Percentiles rank a stretch among this genome's conserved stretches.
These are phyloP conservation scores for Agriopis aurantiaria DNA, from an alignment of 2,888 invertebrate genomes.

Conservation along the genomic window DNA sequence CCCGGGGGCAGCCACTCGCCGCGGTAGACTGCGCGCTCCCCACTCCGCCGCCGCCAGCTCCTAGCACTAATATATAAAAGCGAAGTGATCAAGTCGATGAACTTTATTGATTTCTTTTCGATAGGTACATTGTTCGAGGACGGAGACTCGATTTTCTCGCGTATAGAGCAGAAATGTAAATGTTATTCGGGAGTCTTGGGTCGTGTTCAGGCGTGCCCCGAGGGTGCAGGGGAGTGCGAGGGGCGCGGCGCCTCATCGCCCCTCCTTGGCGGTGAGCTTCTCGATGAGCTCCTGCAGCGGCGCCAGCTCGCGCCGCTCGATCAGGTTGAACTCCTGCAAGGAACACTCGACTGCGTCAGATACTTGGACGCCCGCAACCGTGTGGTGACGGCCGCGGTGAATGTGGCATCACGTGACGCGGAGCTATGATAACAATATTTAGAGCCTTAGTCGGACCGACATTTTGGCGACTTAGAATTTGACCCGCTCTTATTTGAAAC, in stretches of 20 bases:
- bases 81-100: conserved; percentile 33
- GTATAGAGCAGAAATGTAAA: no score
- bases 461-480: no score
- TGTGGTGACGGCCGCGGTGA: no score
- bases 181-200: no score
- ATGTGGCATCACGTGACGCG: no score
- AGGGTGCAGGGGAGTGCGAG: conserved; percentile 12
- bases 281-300: conserved; percentile 99
- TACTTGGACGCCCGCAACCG: background rate
- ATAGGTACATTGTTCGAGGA: background rate
- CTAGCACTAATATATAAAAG: background rate
- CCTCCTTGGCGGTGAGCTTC: conserved; percentile 96
- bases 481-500: no score
- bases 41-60: no score
- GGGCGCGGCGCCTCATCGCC: conserved; percentile 87
- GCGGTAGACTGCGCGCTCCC: no score
- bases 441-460: no score
- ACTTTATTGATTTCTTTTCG: background rate
- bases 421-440: no score
- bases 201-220: background rate
- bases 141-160: background rate
- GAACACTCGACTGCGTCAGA: background rate
- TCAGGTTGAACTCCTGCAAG: conserved; percentile 97
- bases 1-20: no score
- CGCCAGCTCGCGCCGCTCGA: conserved; percentile 98